Evolutionary conservation across 2,797 vertebrate genomes (phyloP).

Genomic region (Gymnodraco acuticeps): DNA sequence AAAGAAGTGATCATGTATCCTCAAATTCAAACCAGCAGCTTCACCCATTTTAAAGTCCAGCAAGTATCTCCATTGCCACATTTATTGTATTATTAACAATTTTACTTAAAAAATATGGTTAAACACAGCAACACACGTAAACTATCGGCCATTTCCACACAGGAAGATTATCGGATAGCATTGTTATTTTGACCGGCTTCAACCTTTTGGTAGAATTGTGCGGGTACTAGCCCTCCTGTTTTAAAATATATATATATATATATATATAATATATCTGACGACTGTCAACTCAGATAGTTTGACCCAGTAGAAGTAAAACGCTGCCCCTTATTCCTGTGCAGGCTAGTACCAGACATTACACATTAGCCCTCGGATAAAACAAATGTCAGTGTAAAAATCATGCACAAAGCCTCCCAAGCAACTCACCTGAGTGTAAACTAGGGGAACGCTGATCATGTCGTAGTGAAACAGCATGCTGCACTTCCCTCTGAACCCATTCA

Average conservation of each 20-base stretch:
- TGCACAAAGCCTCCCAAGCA: neutral
- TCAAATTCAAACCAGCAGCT: neutral
- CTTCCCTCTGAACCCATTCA: slow-evolving; percentile 89
- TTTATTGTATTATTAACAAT: too few relatives aligned
- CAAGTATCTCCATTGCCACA: neutral
- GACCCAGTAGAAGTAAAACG: too few relatives aligned
- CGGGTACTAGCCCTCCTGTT: too few relatives aligned
- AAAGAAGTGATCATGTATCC: neutral
- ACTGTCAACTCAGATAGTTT: too few relatives aligned
- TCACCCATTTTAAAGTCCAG: neutral
- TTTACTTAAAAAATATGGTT: neutral
- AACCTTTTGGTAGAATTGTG: too few relatives aligned
- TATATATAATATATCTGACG: too few relatives aligned
- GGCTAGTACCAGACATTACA: too few relatives aligned
- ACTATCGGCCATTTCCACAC: too few relatives aligned
- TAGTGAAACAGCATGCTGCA: slow-evolving; percentile 96
- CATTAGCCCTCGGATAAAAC: neutral
- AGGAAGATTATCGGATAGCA: too few relatives aligned
- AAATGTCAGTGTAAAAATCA: fast-evolving
- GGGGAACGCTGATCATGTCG: slow-evolving; percentile 93
- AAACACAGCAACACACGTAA: neutral
- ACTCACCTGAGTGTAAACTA: slow-evolving; percentile 93
- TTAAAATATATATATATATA: too few relatives aligned
- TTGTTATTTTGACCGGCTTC: too few relatives aligned
- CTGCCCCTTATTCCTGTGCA: too few relatives aligned